phyloP scores from a whole-genome alignment of 1,140 invertebrate genomes.

The Cepaea nemoralis region DNA sequence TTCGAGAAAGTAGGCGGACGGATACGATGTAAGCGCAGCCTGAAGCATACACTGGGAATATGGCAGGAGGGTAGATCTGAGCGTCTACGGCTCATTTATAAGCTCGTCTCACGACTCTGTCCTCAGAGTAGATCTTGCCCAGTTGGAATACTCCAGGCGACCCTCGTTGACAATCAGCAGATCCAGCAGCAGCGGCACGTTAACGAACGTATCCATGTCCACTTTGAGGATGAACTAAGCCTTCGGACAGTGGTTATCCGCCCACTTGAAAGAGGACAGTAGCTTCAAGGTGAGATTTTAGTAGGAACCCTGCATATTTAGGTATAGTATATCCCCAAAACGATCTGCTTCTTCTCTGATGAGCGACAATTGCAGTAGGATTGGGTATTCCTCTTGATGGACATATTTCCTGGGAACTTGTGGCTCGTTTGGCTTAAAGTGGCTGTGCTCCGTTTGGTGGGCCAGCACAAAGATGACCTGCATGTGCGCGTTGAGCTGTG shows the following conservation, averaged over 20 bases:
- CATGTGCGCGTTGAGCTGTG: neutral
- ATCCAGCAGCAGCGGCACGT: slow-evolving; percentile 74
- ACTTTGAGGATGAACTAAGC: slow-evolving; percentile 84
- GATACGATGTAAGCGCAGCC: slow-evolving; percentile 11
- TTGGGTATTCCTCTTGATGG: slow-evolving; percentile 67
- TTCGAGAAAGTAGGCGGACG: neutral
- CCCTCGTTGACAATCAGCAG: slow-evolving; percentile 19
- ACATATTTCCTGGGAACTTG: slow-evolving; percentile 22
- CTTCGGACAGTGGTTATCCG: slow-evolving; percentile 76
- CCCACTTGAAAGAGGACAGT: slow-evolving; percentile 87
- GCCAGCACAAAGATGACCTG: slow-evolving; percentile 53
- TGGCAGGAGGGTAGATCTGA: slow-evolving; percentile 50
- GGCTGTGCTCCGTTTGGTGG: slow-evolving; percentile 3
- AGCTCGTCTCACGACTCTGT: slow-evolving; percentile 39
- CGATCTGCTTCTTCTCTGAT: slow-evolving; percentile 39
- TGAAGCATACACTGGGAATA: slow-evolving; percentile 60
- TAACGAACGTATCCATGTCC: slow-evolving; percentile 88
- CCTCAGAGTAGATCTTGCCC: slow-evolving; percentile 12
- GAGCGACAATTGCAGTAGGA: neutral
- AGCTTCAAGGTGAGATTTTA: slow-evolving; percentile 73
- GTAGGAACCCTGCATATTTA: slow-evolving; percentile 57
- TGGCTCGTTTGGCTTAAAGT: neutral
- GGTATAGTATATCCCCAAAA: slow-evolving; percentile 56
- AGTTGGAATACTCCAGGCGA: neutral
- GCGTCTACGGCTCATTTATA: slow-evolving; percentile 54